phyloP scores from a whole-genome alignment of 2,888 invertebrate genomes.

The Drosophila macrospina region DNA sequence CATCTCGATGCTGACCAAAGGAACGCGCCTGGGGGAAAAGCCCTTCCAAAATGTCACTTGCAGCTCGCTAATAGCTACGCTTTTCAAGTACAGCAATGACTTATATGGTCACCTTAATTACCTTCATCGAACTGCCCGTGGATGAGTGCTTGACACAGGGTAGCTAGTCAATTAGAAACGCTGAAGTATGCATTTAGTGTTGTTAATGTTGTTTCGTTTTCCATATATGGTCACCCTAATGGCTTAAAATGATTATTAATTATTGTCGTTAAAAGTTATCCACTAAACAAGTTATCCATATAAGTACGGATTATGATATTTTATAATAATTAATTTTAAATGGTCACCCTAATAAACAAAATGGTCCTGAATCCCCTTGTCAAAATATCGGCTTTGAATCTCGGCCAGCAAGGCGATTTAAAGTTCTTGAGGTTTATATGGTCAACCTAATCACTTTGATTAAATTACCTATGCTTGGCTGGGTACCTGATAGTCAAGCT shows the following conservation, averaged over 20 bases:
- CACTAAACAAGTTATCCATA: no score
- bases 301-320: no score
- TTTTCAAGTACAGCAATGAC: neutral
- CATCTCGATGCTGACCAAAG: conserved; percentile 41
- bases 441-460: neutral
- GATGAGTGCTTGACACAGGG: neutral
- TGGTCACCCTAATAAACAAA: no score
- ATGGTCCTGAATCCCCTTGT: no score
- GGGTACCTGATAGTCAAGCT: neutral
- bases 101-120: conserved; percentile 15
- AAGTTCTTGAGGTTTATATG: no score
- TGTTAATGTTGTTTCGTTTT: conserved; percentile 12
- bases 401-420: no score
- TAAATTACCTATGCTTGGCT: neutral
- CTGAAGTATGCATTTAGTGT: no score
- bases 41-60: conserved; percentile 10
- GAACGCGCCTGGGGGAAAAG: conserved; percentile 20
- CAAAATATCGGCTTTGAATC: no score
- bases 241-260: neutral
- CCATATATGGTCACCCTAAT: conserved; percentile 63
- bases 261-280: no score
- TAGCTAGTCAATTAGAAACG: neutral
- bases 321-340: no score
- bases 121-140: neutral
- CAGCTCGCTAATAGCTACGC: neutral